Conservation (phyloP, 2,888 invertebrate species). For the Brenthis daphne region DNA sequence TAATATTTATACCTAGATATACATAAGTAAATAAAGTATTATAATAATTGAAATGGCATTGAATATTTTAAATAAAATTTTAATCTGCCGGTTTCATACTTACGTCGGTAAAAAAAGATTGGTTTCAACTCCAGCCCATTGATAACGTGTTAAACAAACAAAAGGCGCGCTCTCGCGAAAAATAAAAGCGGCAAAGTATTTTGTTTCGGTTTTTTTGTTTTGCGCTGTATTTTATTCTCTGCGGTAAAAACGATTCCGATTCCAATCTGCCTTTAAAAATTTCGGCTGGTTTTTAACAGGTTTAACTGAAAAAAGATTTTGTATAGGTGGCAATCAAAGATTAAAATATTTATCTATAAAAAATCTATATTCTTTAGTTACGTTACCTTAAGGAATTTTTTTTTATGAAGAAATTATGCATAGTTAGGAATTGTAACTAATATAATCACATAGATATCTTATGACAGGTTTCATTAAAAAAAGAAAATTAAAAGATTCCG, state of each 20-base stretch:
- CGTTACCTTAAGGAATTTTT: no score
- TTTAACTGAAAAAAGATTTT: slow-evolving; percentile 29
- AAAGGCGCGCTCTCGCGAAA: slow-evolving; percentile 27
- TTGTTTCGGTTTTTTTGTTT: slow-evolving; percentile 34
- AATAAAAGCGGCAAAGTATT: slow-evolving; percentile 30
- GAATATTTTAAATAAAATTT: neutral
- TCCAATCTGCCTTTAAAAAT: slow-evolving; percentile 37
- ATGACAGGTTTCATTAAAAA: no score
- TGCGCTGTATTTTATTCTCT: slow-evolving; percentile 38
- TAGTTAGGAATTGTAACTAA: no score
- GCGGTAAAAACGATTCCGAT: slow-evolving; percentile 40
- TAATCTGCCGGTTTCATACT: neutral
- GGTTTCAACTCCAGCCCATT: slow-evolving; percentile 20
- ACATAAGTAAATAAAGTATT: no score
- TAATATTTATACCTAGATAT: no score
- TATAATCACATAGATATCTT: no score
- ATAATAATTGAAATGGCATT: no score
- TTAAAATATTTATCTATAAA: no score
- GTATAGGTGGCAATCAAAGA: neutral
- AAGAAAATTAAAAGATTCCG: no score
- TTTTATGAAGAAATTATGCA: no score
- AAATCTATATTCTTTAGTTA: neutral
- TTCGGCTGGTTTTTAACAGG: slow-evolving; percentile 27
- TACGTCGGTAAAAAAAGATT: neutral
- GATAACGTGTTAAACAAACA: slow-evolving; percentile 30